Conservation (phyloP, 2,888 invertebrate species). For the Phymatocera aterrima region DNA sequence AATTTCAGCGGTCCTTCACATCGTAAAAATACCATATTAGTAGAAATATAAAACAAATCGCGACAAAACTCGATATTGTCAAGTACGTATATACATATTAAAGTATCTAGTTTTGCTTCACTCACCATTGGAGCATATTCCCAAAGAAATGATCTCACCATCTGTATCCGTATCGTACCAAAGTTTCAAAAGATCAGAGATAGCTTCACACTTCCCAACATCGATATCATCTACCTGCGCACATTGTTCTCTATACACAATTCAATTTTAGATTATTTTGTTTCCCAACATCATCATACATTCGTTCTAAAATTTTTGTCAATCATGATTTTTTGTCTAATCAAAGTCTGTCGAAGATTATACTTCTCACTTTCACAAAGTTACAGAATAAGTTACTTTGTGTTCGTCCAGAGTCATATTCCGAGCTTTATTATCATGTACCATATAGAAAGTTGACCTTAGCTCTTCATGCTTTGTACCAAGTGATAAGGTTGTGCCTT, state of each 20-base stretch:
- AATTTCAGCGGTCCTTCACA: too few species aligned
- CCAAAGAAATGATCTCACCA: conserved; percentile 76
- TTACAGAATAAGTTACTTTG: conserved; percentile 66
- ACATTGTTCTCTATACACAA: conserved; percentile 52
- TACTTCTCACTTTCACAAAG: background rate
- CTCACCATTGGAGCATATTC: conserved; percentile 77
- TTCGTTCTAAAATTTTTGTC: background rate
- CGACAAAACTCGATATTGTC: conserved; percentile 3
- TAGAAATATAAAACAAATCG: too few species aligned
- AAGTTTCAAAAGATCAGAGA: conserved; percentile 75
- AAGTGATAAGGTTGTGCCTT: conserved; percentile 76
- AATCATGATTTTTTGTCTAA: background rate
- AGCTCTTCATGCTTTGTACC: conserved; percentile 77
- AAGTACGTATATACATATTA: background rate
- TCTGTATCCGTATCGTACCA: conserved; percentile 75
- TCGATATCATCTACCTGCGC: conserved; percentile 61
- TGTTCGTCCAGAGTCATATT: conserved; percentile 71
- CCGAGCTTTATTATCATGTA: conserved; percentile 71
- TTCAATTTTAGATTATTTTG: conserved; percentile 48
- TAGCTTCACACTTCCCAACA: conserved; percentile 71
- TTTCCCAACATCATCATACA: conserved; percentile 3
- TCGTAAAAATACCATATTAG: too few species aligned
- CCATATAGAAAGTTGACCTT: conserved; percentile 77
- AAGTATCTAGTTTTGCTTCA: conserved; percentile 30
- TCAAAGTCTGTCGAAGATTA: conserved; percentile 17